Base-by-base conservation (phyloP, 53 echinoderm and acorn worm species). In the Apostichopus leukothele region DNA sequence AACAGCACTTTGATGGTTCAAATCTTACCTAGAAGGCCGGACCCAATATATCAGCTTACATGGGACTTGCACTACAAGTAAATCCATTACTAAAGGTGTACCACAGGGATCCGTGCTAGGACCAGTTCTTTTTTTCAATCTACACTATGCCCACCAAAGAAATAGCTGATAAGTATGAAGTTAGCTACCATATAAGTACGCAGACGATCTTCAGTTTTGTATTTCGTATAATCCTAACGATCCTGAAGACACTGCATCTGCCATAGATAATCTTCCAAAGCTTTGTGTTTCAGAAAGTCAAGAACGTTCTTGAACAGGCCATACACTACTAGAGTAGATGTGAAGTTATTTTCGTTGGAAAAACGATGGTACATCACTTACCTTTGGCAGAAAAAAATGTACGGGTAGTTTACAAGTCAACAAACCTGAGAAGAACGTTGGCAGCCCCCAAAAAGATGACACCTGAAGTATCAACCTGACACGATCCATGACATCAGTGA, bases 161-260 rank as follows among this genome's bases (percentile, higher is more conserved):
- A 52, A 53, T 79, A 8, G 80, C 80, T 2, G 14, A 52, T 12
- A 53, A 79, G 52, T 53, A 53, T 20, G 12, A 52, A 51, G 80
- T 79, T 13, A 19, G 12, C 80, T 79, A 79, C 19, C 80, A 79
- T 51, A 60, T 51, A 60, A 66, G 27, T 85, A 85, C 60, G 66
- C 85, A 7, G 85, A 85, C 26, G 85, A 85, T 50, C 67, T 85
- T 21, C 85, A 85, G 51, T 66, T 85, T 1, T 66, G 60, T 85
- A 67, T 66, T 66, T 63, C 22, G 9, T 85, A 85, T 21, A 22
- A 85, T 23, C 66, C 61, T 20, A 25, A 11, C 21, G 85, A 85
- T 11, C 50, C 50, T 5, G 85, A 60, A 7, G 50, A 66, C 26
- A 85, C 85, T 66, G 85, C 67, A n/a, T 9, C 23, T 66, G 85